Conservation (phyloP, 2,797 vertebrate species). For the Pipistrellus kuhlii region DNA sequence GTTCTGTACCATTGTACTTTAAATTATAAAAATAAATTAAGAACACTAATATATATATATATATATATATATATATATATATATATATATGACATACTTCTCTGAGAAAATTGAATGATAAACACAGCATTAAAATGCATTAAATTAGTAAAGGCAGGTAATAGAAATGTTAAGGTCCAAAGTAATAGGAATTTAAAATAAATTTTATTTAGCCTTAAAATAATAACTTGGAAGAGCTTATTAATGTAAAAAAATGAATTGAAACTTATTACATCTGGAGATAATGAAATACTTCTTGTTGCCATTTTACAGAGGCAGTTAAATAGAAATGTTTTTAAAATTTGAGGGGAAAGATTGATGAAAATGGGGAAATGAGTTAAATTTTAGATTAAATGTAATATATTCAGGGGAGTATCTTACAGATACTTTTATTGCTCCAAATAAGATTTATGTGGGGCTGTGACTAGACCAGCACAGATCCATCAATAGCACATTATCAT, state of each 20-base stretch:
- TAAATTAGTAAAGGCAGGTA: background rate
- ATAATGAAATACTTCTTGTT: conserved; percentile 60
- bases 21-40: too few species aligned
- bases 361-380: conserved; percentile 61
- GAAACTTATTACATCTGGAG: conserved; percentile 13
- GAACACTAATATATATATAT: too few species aligned
- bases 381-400: conserved; percentile 71
- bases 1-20: background rate
- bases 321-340: conserved; percentile 60
- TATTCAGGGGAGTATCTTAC: conserved; percentile 67
- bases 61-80: too few species aligned
- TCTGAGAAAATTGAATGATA: conserved; percentile 49
- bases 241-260: conserved; percentile 40
- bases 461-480: conserved; percentile 69
- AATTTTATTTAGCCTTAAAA: conserved; percentile 36
- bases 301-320: conserved; percentile 55
- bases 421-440: conserved; percentile 67
- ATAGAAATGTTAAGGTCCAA: background rate
- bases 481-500: conserved; percentile 80
- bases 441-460: conserved; percentile 78
- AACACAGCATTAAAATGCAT: background rate
- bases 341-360: conserved; percentile 54
- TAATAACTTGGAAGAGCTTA: conserved; percentile 28
- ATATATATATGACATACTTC: background rate
- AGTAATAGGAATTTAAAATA: conserved; percentile 61